A percentile compares a stretch with the other conserved stretches of the same genome.
Conservation (phyloP, 2,888 invertebrate species). For the Drosophila leonis region DNA sequence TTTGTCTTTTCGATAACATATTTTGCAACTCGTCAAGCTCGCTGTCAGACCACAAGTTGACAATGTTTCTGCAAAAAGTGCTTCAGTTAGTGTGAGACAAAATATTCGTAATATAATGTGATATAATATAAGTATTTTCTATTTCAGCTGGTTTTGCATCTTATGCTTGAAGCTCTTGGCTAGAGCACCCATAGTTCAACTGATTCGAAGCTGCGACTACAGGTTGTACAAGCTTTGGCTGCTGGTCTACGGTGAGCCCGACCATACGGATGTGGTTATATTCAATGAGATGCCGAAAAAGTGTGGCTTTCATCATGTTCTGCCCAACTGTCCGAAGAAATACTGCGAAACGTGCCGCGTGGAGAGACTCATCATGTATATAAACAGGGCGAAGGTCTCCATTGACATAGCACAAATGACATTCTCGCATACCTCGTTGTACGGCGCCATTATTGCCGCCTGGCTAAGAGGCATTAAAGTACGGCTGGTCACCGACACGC, state of each 20-base stretch:
- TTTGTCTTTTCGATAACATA: neutral
- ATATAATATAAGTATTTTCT: too few relatives aligned
- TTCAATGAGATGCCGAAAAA: constrained; percentile 1
- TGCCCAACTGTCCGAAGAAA: neutral
- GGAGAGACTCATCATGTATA: neutral
- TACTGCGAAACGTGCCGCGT: constrained; percentile 1
- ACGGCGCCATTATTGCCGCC: neutral
- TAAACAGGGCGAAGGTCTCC: constrained; percentile 7
- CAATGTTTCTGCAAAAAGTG: neutral
- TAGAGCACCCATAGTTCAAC: neutral
- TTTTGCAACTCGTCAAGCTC: neutral
- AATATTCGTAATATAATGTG: too few relatives aligned
- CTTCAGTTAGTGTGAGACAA: neutral
- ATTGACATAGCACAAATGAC: constrained; percentile 12
- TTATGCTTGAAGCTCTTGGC: too few relatives aligned
- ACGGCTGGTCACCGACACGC: constrained; percentile 14
- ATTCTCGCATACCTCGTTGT: neutral
- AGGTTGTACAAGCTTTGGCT: constrained; percentile 3
- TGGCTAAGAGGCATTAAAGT: neutral
- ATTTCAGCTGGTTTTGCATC: neutral
- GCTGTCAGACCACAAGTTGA: too few relatives aligned
- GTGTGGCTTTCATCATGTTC: rapidly evolving
- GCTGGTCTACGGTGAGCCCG: constrained; percentile 3
- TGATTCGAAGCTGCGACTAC: neutral
- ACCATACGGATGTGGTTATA: neutral